Conservation (phyloP, 2,888 invertebrate genomes). For the Timema podura region DNA sequence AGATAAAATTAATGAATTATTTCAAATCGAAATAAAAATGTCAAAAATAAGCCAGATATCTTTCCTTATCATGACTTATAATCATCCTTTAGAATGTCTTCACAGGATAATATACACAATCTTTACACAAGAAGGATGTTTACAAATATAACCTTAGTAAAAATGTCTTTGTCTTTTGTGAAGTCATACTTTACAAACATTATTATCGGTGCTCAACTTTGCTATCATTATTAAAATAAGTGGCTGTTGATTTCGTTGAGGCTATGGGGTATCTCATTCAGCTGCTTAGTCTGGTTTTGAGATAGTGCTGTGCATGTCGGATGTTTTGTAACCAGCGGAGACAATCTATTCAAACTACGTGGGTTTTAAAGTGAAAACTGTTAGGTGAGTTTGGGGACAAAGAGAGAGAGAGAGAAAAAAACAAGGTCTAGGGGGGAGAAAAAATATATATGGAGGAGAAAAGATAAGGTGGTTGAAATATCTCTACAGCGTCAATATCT, state of each 20-base stretch:
- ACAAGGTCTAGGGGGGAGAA: no score
- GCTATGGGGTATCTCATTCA: constrained; percentile 4
- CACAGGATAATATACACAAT: no score
- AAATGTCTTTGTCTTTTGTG: no score
- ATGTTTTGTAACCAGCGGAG: constrained; percentile 10
- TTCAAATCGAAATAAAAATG: no score
- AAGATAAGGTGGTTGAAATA: constrained; percentile 17
- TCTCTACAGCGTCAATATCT: constrained; percentile 20
- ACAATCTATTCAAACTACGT: not conserved
- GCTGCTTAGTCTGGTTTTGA: not conserved
- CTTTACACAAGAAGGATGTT: no score
- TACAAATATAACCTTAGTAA: no score
- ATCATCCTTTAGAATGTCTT: not conserved
- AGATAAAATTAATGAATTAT: no score
- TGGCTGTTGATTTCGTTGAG: constrained; percentile 19
- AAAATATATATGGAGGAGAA: constrained; percentile 5
- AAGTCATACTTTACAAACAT: constrained; percentile 22
- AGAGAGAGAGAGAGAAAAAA: constrained; percentile 11
- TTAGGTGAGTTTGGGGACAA: not conserved
- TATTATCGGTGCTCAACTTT: constrained; percentile 22
- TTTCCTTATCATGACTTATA: constrained; percentile 12
- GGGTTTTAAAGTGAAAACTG: no score
- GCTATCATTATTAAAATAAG: constrained; percentile 25
- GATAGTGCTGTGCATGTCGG: not conserved
- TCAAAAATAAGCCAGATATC: not conserved